phyloP scores from a whole-genome alignment of 2,113 vertebrate genomes.

The Mixornis gularis region DNA sequence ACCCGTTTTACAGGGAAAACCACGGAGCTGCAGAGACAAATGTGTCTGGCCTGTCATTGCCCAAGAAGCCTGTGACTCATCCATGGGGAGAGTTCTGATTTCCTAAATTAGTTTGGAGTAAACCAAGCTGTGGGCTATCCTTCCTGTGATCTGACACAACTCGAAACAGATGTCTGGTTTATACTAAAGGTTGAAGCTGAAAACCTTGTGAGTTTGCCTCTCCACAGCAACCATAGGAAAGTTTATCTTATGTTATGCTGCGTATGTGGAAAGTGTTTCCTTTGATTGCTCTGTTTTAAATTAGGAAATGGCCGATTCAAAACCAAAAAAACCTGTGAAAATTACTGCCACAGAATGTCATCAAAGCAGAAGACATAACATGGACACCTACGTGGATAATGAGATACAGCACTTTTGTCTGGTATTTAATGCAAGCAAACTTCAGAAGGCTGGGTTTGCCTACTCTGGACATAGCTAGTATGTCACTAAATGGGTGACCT shows the following conservation, averaged over 20 bases:
- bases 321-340: constrained; percentile 5
- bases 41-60: constrained; percentile 17
- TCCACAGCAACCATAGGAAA: constrained; percentile 42
- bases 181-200: constrained; percentile 6
- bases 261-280: background rate
- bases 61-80: constrained; percentile 43
- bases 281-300: constrained; percentile 36
- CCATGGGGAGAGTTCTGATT: constrained; percentile 43
- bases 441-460: background rate
- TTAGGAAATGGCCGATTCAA: constrained; percentile 29
- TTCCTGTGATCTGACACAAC: constrained; percentile 54
- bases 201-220: constrained; percentile 11
- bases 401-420: background rate
- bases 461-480: background rate
- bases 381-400: background rate
- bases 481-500: background rate
- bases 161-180: constrained; percentile 47
- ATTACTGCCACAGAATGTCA: background rate
- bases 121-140: constrained; percentile 55
- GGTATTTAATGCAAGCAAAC: background rate
- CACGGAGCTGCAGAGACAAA: background rate
- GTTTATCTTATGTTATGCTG: constrained; percentile 19
- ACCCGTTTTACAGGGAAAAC: background rate
- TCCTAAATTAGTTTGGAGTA: constrained; percentile 58
- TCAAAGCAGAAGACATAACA: background rate